Evolutionary conservation across 2,888 invertebrate species (phyloP).

Genomic region (Melipona beecheii): DNA sequence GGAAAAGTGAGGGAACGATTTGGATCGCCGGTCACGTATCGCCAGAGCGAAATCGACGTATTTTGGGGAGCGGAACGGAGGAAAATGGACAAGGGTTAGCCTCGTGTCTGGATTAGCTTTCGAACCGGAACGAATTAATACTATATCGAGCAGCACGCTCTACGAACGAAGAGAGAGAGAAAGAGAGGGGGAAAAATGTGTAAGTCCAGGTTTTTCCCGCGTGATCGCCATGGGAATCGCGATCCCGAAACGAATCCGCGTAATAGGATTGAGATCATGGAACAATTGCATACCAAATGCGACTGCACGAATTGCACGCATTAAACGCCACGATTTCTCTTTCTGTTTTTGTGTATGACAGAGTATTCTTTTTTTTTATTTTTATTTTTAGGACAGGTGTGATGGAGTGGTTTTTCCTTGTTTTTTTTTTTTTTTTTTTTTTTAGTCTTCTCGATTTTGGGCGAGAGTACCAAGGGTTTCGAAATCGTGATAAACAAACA

Average conservation of each 20-base stretch:
- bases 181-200: neutral
- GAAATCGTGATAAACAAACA: too few species aligned
- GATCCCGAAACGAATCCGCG: neutral
- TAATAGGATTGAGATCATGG: neutral
- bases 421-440: too few species aligned
- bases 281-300: neutral
- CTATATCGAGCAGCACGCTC: conserved; percentile 49
- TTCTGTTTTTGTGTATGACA: neutral
- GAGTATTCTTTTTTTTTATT: neutral
- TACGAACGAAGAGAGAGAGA: neutral
- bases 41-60: conserved; percentile 64
- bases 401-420: too few species aligned
- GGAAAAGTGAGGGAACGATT: conserved; percentile 65
- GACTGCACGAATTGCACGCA: neutral
- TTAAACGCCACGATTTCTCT: neutral
- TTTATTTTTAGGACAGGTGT: too few species aligned
- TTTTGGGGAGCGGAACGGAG: conserved; percentile 66
- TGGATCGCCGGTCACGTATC: conserved; percentile 69
- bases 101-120: conserved; percentile 72
- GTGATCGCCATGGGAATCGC: neutral
- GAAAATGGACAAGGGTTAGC: conserved; percentile 73
- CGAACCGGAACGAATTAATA: conserved; percentile 73
- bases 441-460: too few species aligned
- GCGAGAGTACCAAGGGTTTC: too few species aligned
- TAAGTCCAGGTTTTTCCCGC: neutral